phyloP scores from a whole-genome alignment of 2,113 vertebrate genomes.

The Gymnocephalus cernua region DNA sequence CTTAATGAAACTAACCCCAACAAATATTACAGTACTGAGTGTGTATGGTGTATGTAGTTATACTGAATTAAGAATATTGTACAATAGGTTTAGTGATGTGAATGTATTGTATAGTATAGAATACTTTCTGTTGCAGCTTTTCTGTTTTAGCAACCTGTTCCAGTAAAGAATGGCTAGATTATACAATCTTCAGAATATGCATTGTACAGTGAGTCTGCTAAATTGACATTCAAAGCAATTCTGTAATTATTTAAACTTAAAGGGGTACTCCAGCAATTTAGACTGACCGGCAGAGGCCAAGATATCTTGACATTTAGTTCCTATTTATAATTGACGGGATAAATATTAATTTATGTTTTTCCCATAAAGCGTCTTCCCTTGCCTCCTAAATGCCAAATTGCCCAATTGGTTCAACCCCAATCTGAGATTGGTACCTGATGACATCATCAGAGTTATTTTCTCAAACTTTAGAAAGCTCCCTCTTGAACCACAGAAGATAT shows the following conservation, averaged over 20 bases:
- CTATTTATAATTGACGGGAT: no score
- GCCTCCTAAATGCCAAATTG: background rate
- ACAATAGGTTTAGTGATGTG: background rate
- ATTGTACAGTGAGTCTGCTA: background rate
- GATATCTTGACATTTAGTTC: background rate
- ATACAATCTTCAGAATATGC: background rate
- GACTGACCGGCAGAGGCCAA: background rate
- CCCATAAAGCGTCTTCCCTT: background rate
- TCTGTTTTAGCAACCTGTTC: background rate
- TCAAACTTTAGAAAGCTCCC: no score
- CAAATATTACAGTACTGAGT: slow-evolving; percentile 27
- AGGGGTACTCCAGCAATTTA: background rate
- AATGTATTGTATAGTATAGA: background rate
- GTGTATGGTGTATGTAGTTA: background rate
- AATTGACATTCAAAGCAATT: background rate
- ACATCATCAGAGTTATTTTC: background rate
- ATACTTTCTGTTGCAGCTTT: background rate
- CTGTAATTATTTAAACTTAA: background rate
- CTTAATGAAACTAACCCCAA: slow-evolving; percentile 58
- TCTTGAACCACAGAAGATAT: no score
- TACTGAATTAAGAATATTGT: background rate
- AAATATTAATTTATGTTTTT: background rate
- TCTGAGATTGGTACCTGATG: background rate
- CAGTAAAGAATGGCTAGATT: background rate
- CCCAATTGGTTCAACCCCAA: background rate